Conservation (phyloP, 2,113 vertebrate genomes). For the Equus przewalskii region DNA sequence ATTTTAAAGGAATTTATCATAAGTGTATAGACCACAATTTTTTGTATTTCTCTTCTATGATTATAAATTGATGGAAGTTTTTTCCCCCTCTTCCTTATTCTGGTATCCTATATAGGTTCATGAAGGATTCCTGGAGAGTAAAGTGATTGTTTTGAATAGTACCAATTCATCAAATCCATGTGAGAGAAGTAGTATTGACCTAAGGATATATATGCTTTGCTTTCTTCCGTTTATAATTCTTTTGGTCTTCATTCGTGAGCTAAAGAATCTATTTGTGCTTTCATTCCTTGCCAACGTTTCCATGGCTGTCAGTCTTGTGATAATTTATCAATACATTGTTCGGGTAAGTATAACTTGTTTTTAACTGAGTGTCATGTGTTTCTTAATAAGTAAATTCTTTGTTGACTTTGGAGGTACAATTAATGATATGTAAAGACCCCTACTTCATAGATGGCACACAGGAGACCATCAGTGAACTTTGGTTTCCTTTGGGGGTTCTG, state of each 20-base stretch:
- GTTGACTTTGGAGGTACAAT: slow-evolving; percentile 7
- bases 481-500: neutral
- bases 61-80: slow-evolving; percentile 1
- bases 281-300: slow-evolving; percentile 92
- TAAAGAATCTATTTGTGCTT: slow-evolving; percentile 92
- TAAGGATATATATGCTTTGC: slow-evolving; percentile 92
- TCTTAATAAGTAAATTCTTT: neutral
- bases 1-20: neutral
- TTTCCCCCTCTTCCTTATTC: neutral
- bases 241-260: slow-evolving; percentile 92
- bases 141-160: slow-evolving; percentile 71
- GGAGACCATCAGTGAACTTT: neutral
- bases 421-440: neutral
- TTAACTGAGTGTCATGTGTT: neutral
- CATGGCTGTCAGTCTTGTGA: slow-evolving; percentile 93
- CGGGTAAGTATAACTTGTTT: slow-evolving; percentile 86
- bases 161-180: slow-evolving; percentile 63
- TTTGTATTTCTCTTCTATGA: neutral
- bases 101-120: slow-evolving; percentile 86
- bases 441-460: neutral
- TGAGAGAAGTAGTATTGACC: slow-evolving; percentile 88
- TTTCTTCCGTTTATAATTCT: slow-evolving; percentile 92
- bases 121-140: slow-evolving; percentile 89
- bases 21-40: neutral
- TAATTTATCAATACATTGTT: slow-evolving; percentile 92